Conservation (phyloP, 2,113 vertebrate species). For the Trachemys scripta region DNA sequence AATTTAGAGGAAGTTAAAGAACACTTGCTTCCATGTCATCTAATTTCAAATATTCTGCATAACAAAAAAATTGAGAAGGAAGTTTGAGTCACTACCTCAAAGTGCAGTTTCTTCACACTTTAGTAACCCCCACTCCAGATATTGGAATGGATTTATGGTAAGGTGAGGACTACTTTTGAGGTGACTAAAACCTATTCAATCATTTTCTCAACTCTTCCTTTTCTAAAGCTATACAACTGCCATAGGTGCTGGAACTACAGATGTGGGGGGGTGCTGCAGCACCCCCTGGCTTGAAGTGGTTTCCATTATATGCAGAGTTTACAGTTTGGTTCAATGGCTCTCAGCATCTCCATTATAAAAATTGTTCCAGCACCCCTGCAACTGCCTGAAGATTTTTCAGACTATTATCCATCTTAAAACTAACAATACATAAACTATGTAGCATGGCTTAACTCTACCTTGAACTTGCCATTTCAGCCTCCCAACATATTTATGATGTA, state of each 20-base stretch:
- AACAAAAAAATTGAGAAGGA: neutral
- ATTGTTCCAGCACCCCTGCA: neutral
- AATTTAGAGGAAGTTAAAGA: constrained; percentile 22
- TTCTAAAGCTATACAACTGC: constrained; percentile 2
- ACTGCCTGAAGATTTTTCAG: constrained; percentile 1
- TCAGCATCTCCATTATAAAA: no score
- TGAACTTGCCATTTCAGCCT: neutral
- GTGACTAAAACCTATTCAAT: neutral
- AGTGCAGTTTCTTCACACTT: neutral
- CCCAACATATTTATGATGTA: neutral
- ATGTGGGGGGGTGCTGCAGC: no score
- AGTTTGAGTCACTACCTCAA: constrained; percentile 21
- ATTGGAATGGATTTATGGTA: constrained; percentile 44
- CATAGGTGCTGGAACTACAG: no score
- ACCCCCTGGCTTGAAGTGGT: no score
- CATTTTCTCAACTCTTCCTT: constrained; percentile 45
- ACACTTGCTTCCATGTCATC: neutral
- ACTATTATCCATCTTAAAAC: neutral
- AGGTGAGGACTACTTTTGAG: neutral
- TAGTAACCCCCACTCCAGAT: neutral
- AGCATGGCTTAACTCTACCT: neutral
- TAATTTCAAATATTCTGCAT: neutral
- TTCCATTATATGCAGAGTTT: no score
- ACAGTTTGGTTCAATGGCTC: no score
- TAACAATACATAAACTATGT: neutral